Percentiles rank a stretch among this genome's conserved stretches.
These are phyloP conservation scores for Dysmachus trigonus DNA, from an alignment of 2,888 invertebrate species.

Conservation along the genomic window DNA sequence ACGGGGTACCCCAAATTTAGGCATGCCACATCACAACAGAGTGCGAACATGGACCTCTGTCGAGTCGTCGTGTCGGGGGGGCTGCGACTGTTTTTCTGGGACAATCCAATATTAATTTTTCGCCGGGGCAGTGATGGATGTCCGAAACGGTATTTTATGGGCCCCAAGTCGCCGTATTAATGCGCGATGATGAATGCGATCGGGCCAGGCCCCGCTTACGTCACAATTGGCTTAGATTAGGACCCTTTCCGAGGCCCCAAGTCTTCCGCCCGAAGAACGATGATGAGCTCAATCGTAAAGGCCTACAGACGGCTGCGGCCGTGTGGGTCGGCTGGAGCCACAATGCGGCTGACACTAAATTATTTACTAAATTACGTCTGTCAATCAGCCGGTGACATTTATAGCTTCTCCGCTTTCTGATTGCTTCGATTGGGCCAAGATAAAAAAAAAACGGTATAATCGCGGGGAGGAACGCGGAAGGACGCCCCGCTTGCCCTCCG, in stretches of 20 bases:
- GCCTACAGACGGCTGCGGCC: neutral
- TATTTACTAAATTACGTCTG: conserved; percentile 35
- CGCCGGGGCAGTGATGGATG: conserved; percentile 8
- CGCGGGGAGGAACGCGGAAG: neutral
- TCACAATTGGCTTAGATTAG: conserved; percentile 17
- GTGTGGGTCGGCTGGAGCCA: conserved; percentile 3
- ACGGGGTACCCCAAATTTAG: neutral
- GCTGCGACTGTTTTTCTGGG: neutral
- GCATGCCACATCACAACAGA: neutral
- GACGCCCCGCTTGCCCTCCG: neutral
- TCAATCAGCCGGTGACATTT: conserved; percentile 37
- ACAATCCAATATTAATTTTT: neutral
- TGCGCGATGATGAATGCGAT: conserved; percentile 22
- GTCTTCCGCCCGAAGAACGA: neutral
- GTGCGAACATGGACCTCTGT: neutral
- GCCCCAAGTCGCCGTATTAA: neutral
- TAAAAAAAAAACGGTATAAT: neutral
- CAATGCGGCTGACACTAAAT: conserved; percentile 26
- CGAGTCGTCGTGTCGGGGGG: no score
- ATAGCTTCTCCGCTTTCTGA: conserved; percentile 14
- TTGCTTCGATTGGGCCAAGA: conserved; percentile 24
- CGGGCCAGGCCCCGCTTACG: neutral
- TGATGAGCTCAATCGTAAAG: neutral
- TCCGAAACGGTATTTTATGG: conserved; percentile 1
- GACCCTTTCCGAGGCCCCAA: neutral